A percentile compares a stretch with the other conserved stretches of the same genome.
Conservation (phyloP, 2,888 invertebrate genomes). For the Microdon myrmicae region DNA sequence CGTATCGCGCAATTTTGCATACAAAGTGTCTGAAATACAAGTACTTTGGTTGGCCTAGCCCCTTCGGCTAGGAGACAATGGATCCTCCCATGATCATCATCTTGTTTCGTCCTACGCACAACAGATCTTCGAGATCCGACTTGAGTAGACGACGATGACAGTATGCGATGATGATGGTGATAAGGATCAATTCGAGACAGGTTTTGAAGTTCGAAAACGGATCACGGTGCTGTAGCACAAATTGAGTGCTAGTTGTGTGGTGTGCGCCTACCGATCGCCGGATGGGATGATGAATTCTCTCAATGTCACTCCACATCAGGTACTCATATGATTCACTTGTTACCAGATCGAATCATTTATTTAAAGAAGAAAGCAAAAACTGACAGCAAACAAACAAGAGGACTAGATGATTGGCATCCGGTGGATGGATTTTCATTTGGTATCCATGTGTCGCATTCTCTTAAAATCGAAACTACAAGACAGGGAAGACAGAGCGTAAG, state of each 20-base stretch:
- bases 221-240: neutral
- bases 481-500: neutral
- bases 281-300: conserved; percentile 23
- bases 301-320: conserved; percentile 48
- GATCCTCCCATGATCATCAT: no score
- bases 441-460: conserved; percentile 4
- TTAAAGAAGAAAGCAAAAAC: neutral
- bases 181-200: conserved; percentile 34
- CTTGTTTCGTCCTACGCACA: no score
- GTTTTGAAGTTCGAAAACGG: neutral
- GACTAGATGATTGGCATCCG: conserved; percentile 50
- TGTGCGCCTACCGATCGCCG: conserved; percentile 9
- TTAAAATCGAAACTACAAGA: no score
- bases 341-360: conserved; percentile 21
- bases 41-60: no score
- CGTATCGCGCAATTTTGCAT: no score
- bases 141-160: conserved; percentile 17
- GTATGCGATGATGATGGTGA: conserved; percentile 8
- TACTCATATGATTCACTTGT: conserved; percentile 48
- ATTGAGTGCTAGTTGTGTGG: conserved; percentile 17
- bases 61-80: no score
- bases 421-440: conserved; percentile 35
- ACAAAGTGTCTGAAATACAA: no score
- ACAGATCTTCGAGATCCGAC: conserved; percentile 25
- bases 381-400: conserved; percentile 13